Evolutionary conservation across 2,888 invertebrate species (phyloP), one percentile per base, ranked within the genome.

Genomic region (Rosalia funebris): DNA sequence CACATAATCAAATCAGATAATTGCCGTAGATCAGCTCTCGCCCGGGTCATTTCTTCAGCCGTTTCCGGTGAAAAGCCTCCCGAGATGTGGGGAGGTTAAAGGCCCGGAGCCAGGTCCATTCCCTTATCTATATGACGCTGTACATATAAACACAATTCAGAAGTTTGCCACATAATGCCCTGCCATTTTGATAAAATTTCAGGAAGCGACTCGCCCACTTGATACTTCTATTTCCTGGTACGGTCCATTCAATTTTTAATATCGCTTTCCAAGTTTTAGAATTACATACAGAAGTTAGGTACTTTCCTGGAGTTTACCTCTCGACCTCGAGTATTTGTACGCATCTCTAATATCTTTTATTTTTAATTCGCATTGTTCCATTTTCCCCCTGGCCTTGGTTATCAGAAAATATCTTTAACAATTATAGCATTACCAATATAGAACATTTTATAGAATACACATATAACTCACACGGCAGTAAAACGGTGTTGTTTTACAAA

Each of bases 221-320:
- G 68, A 69, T 69, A 69, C 68, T 68, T 63, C 67, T 52, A 66
- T 70, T 70, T 71, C 67, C 71, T 65, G 62, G 55, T 65, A 66
- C 63, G 66, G 60, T 63, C 63, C 62, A 66, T 68, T 70, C 69
- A 70, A 68, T 70, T 69, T 70, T 71, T 70, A 71, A 71, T 71
- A 71, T 64, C 67, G 64, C 61, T 65, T 62, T 58, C 56, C 60
- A 69, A 70, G 57, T 63, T 70, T 65, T 44, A 57, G 66, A 65
- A 71, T 71, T 68, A 68, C 65, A 66, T 63, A 66, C 64, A 63
- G 65, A 64, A 69, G 66, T 68, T 66, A 59, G 59, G 56, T 59
- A 44, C 53, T 58, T 58, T 55, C 36, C 50, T 46, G 39, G 25
- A 60, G 47, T 53, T 56, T 37, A 39, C 45, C 55, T 60, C 54